These are phyloP conservation scores for Platynereis dumerilii DNA, from an alignment of 2,888 invertebrate genomes.

Conservation along the genomic window DNA sequence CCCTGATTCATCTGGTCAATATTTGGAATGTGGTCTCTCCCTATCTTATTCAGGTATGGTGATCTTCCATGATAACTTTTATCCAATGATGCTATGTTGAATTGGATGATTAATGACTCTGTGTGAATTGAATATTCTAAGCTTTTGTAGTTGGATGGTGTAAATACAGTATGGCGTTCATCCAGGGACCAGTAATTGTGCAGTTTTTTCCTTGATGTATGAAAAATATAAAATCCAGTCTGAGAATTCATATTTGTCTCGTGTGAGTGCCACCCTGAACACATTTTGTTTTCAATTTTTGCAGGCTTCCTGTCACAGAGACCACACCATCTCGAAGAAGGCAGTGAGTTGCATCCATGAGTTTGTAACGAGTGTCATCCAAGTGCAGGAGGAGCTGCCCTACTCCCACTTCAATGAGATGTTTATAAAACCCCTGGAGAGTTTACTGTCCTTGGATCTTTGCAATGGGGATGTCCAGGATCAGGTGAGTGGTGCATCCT, in stretches of 20 bases:
- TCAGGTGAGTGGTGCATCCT: conserved; percentile 70
- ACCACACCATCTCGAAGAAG: conserved; percentile 85
- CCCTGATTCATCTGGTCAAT: conserved; percentile 88
- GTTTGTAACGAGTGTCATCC: conserved; percentile 84
- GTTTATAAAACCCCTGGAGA: conserved; percentile 92
- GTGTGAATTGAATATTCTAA: no score
- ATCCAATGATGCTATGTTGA: conserved; percentile 41
- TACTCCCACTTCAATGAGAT: conserved; percentile 97
- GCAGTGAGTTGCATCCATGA: conserved; percentile 90
- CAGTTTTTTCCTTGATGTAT: no score
- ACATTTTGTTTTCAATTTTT: no score
- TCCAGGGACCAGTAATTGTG: no score
- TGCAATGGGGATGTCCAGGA: conserved; percentile 92
- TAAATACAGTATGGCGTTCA: no score
- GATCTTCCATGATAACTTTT: conserved; percentile 14
- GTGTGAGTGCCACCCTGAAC: no score
- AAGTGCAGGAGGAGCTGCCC: conserved; percentile 85
- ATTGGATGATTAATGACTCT: no score
- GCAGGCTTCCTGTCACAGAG: conserved; percentile 89
- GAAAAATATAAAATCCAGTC: no score
- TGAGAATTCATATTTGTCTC: no score
- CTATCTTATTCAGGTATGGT: conserved; percentile 87
- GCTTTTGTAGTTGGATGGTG: no score
- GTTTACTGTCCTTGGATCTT: conserved; percentile 87
- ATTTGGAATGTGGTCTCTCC: conserved; percentile 91